Conservation (phyloP, 2,113 vertebrate genomes). For the rabbit (Oryctolagus cuniculus) region DNA sequence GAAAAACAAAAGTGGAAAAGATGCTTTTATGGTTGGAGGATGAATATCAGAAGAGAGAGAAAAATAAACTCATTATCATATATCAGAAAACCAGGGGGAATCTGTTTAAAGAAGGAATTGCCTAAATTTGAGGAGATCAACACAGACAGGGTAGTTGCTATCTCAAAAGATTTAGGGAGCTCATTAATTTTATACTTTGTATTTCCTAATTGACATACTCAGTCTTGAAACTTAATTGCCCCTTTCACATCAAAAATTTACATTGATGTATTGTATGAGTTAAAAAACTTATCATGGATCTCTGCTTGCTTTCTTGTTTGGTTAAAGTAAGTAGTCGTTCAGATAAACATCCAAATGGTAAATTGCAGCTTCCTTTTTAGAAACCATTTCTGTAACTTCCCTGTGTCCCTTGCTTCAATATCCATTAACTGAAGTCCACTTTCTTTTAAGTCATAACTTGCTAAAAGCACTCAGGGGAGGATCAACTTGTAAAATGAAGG, state of each 20-base stretch:
- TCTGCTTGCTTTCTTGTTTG: slow-evolving; percentile 57
- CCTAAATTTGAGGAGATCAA: not conserved
- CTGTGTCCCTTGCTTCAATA: slow-evolving; percentile 65
- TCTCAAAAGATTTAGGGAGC: not conserved
- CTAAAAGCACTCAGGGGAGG: slow-evolving; percentile 83
- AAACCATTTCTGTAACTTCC: slow-evolving; percentile 78
- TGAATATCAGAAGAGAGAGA: not conserved
- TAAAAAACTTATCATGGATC: not conserved
- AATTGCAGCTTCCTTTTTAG: slow-evolving; percentile 73
- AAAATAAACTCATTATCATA: not conserved
- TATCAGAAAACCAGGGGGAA: not conserved
- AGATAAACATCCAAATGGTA: slow-evolving; percentile 83
- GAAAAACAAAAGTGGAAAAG: not conserved
- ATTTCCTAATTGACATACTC: slow-evolving; percentile 42
- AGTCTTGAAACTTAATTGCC: slow-evolving; percentile 8
- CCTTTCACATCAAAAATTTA: not conserved
- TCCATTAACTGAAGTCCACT: slow-evolving; percentile 74
- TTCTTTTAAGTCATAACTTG: slow-evolving; percentile 71
- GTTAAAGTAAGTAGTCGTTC: slow-evolving; percentile 63
- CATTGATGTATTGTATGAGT: not conserved
- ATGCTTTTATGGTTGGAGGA: not conserved
- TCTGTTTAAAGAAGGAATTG: not conserved
- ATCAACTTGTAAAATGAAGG: slow-evolving; percentile 73
- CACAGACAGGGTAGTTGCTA: not conserved
- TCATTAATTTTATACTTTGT: slow-evolving; percentile 13